These are phyloP conservation scores for Drosophila nebulosa DNA, from an alignment of 1,140 invertebrate genomes.

Conservation along the genomic window DNA sequence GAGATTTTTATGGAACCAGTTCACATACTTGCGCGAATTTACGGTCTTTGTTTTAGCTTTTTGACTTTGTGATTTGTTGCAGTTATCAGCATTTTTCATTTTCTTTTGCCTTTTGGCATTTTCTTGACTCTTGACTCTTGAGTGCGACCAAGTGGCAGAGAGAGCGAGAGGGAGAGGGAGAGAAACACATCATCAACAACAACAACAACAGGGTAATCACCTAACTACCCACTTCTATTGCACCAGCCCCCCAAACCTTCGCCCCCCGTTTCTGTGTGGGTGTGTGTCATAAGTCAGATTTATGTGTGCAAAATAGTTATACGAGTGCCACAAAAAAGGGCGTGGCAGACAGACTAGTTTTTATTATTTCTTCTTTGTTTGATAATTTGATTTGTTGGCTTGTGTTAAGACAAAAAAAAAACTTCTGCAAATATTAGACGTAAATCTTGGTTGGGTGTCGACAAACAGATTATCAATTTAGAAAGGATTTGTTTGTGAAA, in stretches of 20 bases:
- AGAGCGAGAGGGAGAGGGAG: conserved; percentile 13
- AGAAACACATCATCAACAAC: conserved; percentile 57
- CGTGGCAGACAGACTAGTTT: conserved; percentile 37
- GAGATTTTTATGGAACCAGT: conserved; percentile 69
- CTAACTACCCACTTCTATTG: not conserved
- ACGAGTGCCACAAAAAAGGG: conserved; percentile 22
- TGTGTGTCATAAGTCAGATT: conserved; percentile 74
- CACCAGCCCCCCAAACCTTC: not conserved
- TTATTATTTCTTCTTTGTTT: conserved; percentile 32
- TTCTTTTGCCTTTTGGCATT: conserved; percentile 49
- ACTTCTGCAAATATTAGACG: conserved; percentile 30
- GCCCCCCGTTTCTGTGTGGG: conserved; percentile 11
- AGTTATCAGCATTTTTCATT: conserved; percentile 77
- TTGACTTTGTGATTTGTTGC: conserved; percentile 63
- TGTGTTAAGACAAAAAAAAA: conserved; percentile 58
- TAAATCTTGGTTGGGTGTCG: not conserved
- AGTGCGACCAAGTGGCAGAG: conserved; percentile 1
- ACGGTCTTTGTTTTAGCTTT: conserved; percentile 12
- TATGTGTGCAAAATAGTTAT: conserved; percentile 73
- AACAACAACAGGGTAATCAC: not conserved
- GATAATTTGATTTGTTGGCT: conserved; percentile 63
- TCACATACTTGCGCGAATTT: conserved; percentile 57
- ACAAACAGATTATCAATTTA: not conserved
- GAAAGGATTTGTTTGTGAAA: too few species aligned
- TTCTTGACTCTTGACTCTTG: not conserved